A percentile compares a stretch with the other conserved stretches of the same genome.
Conservation (phyloP, 2,888 invertebrate genomes). For the Hypsopygia costalis region DNA sequence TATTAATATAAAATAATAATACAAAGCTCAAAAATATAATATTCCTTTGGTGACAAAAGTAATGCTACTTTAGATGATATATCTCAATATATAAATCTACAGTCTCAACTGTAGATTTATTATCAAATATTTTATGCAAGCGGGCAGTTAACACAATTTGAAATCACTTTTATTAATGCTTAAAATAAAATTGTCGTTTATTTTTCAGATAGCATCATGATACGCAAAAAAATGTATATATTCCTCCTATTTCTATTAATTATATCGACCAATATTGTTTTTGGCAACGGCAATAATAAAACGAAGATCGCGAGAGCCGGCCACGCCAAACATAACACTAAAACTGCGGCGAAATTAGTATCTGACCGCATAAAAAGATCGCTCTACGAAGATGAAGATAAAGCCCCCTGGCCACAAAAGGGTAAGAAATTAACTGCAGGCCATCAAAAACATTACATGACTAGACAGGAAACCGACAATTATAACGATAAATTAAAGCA, state of each 20-base stretch:
- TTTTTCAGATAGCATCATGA: slow-evolving; percentile 48
- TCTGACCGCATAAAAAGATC: slow-evolving; percentile 51
- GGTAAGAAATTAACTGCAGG: slow-evolving; percentile 32
- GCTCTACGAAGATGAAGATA: slow-evolving; percentile 37
- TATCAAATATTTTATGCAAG: too few relatives aligned
- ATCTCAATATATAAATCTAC: too few relatives aligned
- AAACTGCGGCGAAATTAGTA: slow-evolving; percentile 25
- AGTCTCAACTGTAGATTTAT: too few relatives aligned
- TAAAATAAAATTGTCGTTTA: not conserved
- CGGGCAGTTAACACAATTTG: too few relatives aligned
- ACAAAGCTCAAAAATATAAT: too few relatives aligned
- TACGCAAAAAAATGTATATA: slow-evolving; percentile 45
- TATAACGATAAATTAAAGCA: slow-evolving; percentile 23
- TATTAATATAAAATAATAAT: too few relatives aligned
- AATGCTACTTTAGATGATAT: too few relatives aligned
- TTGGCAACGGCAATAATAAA: slow-evolving; percentile 45
- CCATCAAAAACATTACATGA: slow-evolving; percentile 13
- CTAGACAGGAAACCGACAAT: not conserved
- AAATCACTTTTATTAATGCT: too few relatives aligned
- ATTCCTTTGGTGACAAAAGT: too few relatives aligned
- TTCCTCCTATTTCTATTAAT: slow-evolving; percentile 42
- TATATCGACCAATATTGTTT: slow-evolving; percentile 41
- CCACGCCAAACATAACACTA: slow-evolving; percentile 32
- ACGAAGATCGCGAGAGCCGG: slow-evolving; percentile 33
- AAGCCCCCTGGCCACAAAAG: slow-evolving; percentile 44